Conservation (phyloP, 1,140 invertebrate species). For the Cylas formicarius region DNA sequence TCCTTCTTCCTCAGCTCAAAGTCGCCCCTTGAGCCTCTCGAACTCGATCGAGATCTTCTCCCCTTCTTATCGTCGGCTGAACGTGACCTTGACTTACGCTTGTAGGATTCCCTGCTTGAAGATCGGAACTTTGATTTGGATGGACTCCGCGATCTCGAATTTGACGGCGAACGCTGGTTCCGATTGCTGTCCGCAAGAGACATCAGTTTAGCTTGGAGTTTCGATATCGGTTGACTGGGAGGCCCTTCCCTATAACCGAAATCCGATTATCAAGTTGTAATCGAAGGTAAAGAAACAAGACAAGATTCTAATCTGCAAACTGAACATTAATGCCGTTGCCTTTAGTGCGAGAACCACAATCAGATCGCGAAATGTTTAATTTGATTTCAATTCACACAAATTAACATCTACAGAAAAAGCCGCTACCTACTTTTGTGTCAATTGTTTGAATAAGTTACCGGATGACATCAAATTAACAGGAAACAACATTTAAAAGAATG, state of each 20-base stretch:
- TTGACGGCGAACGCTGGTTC: conserved; percentile 39
- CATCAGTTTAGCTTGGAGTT: conserved; percentile 54
- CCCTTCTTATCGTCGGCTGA: conserved; percentile 26
- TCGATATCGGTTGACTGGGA: conserved; percentile 45
- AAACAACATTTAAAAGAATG: no score
- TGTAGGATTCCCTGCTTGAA: conserved; percentile 30
- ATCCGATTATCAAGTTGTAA: no score
- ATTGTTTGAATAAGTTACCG: no score
- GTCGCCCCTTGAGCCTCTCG: conserved; percentile 46
- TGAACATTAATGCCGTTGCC: no score
- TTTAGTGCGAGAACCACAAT: no score
- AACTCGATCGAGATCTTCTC: conserved; percentile 38
- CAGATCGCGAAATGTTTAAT: no score
- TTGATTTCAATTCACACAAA: no score
- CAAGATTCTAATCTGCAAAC: no score
- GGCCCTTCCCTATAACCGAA: conserved; percentile 42
- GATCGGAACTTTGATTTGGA: conserved; percentile 35
- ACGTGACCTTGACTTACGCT: conserved; percentile 41
- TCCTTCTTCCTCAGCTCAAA: conserved; percentile 70
- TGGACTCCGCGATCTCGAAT: conserved; percentile 32
- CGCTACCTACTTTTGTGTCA: no score
- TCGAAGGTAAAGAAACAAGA: no score
- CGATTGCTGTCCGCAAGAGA: conserved; percentile 48
- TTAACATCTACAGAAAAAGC: no score
- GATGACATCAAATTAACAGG: no score